Evolutionary conservation across 2,888 invertebrate species (phyloP), one percentile per base, ranked within the genome.

Genomic region (Isotomurus palustris): DNA sequence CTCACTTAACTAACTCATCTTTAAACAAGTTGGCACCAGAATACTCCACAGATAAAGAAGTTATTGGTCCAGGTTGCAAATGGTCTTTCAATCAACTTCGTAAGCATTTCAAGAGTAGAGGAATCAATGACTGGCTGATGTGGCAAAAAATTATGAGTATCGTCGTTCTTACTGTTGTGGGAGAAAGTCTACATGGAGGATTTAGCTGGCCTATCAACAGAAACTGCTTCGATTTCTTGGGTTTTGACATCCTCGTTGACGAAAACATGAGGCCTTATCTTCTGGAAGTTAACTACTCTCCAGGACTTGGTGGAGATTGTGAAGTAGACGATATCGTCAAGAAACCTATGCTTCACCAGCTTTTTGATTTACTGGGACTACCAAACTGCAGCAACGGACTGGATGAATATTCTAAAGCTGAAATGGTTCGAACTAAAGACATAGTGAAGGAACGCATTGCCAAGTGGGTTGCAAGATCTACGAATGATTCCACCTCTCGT

Each of bases 1-100:
- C 91, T 68, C 93, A 94, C 76, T 78, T 94, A 63, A 94, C 93
- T 1, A 94, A 94, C 76, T 90, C 88, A 60, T 91, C 91, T 0
- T 81, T 94, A 40, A 93, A 94, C 77, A 93, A 91, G 78, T 81
- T 86, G 66, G 91, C 88, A 52, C 89, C 90, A 0, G 83, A 87
- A 6, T 91, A 88, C 73, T 82, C 84, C 0, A 84, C 85, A 73
- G 87, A 87, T 76, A 91, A 91, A 74, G 88, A 89, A 68, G 78
- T 87, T 69, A 83, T 91, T 58, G 90, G 90, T 56, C 84, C 85
- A 70, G 88, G 87, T 85, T 76, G 51, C 32, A 58, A 59, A 73
- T 91, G 91, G 90, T 88, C 87, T 0, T 75, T 90, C 60, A 82
- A 84, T 61, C 88, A 88, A 76, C 78, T 91, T 12, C 79, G 90